Evolutionary conservation across 1,140 invertebrate genomes (phyloP).

Genomic region (Hypsibius dujardini): DNA sequence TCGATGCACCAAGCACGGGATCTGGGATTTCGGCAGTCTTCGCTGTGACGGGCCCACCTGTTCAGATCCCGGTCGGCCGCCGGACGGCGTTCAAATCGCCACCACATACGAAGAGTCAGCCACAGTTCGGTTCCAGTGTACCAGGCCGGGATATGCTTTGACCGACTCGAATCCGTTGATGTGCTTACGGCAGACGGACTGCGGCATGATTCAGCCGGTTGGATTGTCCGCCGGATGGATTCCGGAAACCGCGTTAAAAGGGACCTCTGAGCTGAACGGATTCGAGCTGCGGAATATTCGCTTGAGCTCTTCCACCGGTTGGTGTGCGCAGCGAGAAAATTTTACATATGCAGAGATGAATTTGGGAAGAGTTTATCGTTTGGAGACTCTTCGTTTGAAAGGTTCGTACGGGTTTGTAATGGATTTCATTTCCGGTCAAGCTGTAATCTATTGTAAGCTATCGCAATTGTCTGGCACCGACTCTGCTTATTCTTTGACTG

Average conservation of each 20-base stretch:
- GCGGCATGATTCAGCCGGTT: constrained; percentile 72
- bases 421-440: too few relatives aligned
- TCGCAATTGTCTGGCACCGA: too few relatives aligned
- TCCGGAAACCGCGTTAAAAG: constrained; percentile 85
- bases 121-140: constrained; percentile 74
- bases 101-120: constrained; percentile 67
- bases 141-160: constrained; percentile 72
- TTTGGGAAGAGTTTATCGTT: constrained; percentile 70
- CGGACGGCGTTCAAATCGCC: constrained; percentile 69
- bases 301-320: constrained; percentile 79
- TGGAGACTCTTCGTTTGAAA: too few relatives aligned
- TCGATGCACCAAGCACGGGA: constrained; percentile 68
- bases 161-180: constrained; percentile 73
- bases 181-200: constrained; percentile 70
- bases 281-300: constrained; percentile 54
- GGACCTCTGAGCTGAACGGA: constrained; percentile 54
- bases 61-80: constrained; percentile 76
- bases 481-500: too few relatives aligned
- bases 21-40: constrained; percentile 91
- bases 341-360: constrained; percentile 89
- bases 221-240: constrained; percentile 87
- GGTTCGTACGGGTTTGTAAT: too few relatives aligned
- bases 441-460: too few relatives aligned
- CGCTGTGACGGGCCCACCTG: constrained; percentile 87
- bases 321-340: constrained; percentile 67